These are phyloP conservation scores for Physocephala rufipes DNA, from an alignment of 2,888 invertebrate species.

Conservation along the genomic window DNA sequence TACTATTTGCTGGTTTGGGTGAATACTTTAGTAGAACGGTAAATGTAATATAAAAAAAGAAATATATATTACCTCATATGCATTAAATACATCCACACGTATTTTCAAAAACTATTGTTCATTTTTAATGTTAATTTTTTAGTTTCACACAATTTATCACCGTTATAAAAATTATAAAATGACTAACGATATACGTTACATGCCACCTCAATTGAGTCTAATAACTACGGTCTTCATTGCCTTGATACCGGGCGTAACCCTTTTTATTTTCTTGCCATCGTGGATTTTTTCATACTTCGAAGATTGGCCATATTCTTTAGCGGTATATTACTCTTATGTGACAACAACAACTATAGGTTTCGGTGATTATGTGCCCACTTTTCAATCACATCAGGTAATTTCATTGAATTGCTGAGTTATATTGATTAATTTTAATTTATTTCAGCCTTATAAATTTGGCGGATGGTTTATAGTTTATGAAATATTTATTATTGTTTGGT, in stretches of 20 bases:
- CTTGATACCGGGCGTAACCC: conserved; percentile 86
- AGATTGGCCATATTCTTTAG: conserved; percentile 84
- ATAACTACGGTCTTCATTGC: conserved; percentile 84
- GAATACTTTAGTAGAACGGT: conserved; percentile 86
- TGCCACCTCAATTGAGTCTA: conserved; percentile 76
- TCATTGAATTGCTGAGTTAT: neutral
- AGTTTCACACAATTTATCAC: conserved; percentile 82
- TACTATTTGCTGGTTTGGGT: conserved; percentile 80
- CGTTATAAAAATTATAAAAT: conserved; percentile 79
- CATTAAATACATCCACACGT: neutral
- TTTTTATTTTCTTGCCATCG: conserved; percentile 88
- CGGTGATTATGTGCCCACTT: conserved; percentile 88
- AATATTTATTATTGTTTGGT: conserved; percentile 85
- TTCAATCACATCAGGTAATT: conserved; percentile 61
- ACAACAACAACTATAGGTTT: conserved; percentile 90
- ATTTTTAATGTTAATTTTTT: conserved; percentile 61
- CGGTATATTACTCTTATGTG: conserved; percentile 88
- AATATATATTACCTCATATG: neutral
- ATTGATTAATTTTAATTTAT: conserved; percentile 18
- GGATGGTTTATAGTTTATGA: conserved; percentile 77
- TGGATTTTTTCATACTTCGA: conserved; percentile 86
- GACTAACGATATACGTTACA: conserved; percentile 71
- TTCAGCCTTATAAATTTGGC: conserved; percentile 67
- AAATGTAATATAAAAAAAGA: conserved; percentile 47
- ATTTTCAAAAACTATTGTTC: neutral